Percentiles rank a stretch among this genome's conserved stretches.
These are phyloP conservation scores for Metalampra italica DNA, from an alignment of 2,888 invertebrate genomes.

Conservation along the genomic window DNA sequence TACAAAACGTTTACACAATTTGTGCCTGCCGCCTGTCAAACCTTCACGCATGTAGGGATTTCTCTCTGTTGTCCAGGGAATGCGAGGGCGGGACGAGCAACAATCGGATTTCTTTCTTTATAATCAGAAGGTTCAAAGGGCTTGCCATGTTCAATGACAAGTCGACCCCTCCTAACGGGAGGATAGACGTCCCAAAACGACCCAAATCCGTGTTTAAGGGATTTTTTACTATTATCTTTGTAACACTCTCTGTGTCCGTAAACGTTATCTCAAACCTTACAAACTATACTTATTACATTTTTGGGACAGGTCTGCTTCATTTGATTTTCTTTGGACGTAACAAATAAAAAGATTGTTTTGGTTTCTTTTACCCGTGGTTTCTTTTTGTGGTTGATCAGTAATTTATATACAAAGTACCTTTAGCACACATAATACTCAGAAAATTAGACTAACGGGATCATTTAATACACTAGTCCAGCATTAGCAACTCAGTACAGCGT, in stretches of 20 bases:
- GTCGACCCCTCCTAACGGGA: constrained; percentile 1
- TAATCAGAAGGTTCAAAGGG: constrained; percentile 3
- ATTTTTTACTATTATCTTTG: neutral
- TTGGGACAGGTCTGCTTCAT: neutral
- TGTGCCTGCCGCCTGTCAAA: neutral
- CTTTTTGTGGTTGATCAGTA: no score
- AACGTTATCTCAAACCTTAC: neutral
- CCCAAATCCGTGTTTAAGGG: neutral
- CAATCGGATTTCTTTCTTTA: constrained; percentile 5
- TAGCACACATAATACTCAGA: no score
- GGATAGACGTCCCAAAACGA: neutral
- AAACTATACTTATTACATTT: neutral
- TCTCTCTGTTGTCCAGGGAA: neutral
- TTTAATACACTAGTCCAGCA: no score
- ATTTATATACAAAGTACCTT: no score
- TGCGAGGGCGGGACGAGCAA: neutral
- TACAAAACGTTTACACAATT: no score
- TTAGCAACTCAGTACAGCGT: no score
- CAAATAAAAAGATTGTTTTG: neutral
- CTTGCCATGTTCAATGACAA: constrained; percentile 1
- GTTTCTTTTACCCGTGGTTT: neutral
- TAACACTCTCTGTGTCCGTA: neutral
- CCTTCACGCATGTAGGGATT: neutral
- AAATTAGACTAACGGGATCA: no score
- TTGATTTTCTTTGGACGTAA: neutral